These are phyloP conservation scores for Aphyosemion australe DNA, from an alignment of 2,113 vertebrate genomes.

Conservation along the genomic window DNA sequence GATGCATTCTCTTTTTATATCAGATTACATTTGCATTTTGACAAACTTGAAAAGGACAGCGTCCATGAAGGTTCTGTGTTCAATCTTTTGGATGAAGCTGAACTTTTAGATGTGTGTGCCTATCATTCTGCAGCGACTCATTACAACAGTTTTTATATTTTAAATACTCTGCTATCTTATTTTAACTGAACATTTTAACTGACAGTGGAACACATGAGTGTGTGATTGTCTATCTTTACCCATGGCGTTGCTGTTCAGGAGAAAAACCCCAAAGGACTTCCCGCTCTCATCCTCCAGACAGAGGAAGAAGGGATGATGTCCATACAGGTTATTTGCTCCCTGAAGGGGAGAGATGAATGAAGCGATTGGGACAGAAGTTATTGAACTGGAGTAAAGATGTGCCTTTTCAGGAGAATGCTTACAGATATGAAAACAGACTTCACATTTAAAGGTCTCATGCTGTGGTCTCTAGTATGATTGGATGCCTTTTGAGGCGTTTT, in stretches of 20 bases:
- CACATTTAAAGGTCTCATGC: no score
- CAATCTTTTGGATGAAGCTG: no score
- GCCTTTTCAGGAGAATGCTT: no score
- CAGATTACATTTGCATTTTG: no score
- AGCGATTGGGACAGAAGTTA: conserved; percentile 13
- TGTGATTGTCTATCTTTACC: conserved; percentile 76
- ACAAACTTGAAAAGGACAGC: no score
- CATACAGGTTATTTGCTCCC: conserved; percentile 88
- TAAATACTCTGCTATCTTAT: background rate
- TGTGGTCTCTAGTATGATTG: no score
- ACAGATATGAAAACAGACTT: no score
- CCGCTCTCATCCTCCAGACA: conserved; percentile 89
- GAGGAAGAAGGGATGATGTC: conserved; percentile 91
- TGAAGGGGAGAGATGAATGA: conserved; percentile 53
- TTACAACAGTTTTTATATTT: background rate
- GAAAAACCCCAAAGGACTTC: conserved; percentile 90
- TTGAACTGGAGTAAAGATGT: background rate
- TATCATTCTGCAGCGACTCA: background rate
- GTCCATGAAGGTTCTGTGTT: no score
- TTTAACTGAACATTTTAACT: background rate
- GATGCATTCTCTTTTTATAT: no score
- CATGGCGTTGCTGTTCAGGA: conserved; percentile 98
- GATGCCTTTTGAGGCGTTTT: no score
- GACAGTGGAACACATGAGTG: background rate
- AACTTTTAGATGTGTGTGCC: no score